Base-by-base conservation (phyloP, 1,140 invertebrate genomes). In the Meloidogyne hapla region DNA sequence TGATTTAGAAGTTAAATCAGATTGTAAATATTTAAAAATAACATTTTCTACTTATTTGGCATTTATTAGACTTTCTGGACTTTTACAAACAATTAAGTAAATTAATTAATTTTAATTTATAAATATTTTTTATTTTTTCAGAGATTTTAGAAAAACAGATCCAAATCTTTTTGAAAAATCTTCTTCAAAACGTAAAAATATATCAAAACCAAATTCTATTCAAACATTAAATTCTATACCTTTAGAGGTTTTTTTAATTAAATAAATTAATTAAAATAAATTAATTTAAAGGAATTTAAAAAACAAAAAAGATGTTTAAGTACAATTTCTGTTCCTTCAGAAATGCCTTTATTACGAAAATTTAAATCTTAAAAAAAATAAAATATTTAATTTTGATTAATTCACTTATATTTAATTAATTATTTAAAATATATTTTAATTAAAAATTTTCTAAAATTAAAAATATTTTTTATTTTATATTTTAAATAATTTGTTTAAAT, bases 11-110 rank as follows among this genome's bases (percentile, higher is more conserved):
- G 75, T 84, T 10, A 75, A 75, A 12, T 77, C 56, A 33, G 64
- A 72, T 69, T 84, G 79, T 65, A 85, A 78, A 65, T 84, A 85
- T 69, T 70, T 84, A n/a, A 42, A 83, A 74, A 75, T 84, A 28
- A 84, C 82, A 62, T 76, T 70, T 8, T 25, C 76, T n/a, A 63
- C 74, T 71, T 84, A 76, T 71, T 28, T 83, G 13, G 25, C 64
- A 10, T 69, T 78, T 28, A 33, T 48, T 42, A 77, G 65, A 63
- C 45, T 78, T 18, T 75, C 77, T 56, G 64, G 25, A 56, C 26
- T 78, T n/a, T 61, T 78, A 18, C 40, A 66, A 38, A 69, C 77
- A 21, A 69, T 78, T 28, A 78, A 65, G 77, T 78, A 71, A 69
- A 40, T 23, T n/a, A 33, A 9, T 70, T 67, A 18, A 18, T 63